Evolutionary conservation across 2,797 vertebrate genomes (phyloP).

Genomic region (Phataginus tricuspis): DNA sequence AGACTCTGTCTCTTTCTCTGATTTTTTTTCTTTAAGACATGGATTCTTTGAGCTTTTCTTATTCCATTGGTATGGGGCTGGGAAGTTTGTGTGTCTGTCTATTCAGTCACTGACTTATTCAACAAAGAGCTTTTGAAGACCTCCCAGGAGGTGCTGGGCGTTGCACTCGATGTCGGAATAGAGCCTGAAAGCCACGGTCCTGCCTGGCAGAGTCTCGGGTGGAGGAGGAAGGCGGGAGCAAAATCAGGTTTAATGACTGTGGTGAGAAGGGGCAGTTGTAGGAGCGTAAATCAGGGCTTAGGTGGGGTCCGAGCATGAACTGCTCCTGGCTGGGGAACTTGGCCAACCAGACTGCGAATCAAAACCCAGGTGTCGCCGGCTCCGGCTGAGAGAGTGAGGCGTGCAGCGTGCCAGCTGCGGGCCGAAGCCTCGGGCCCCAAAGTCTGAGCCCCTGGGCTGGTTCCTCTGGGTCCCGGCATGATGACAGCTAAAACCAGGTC

Average conservation of each 20-base stretch:
- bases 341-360: accelerated
- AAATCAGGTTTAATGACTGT: accelerated
- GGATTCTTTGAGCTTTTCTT: neutral
- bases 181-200: neutral
- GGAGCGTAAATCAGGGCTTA: neutral
- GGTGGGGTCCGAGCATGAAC: accelerated
- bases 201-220: neutral
- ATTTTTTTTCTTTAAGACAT: neutral
- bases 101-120: accelerated
- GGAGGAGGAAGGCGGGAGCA: neutral
- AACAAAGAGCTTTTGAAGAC: accelerated
- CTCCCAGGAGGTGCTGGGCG: accelerated
- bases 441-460: accelerated
- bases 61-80: neutral
- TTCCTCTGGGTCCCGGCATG: accelerated
- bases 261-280: accelerated
- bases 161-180: neutral
- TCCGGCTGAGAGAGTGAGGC: neutral
- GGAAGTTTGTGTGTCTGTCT: neutral
- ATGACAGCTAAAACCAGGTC: neutral
- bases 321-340: accelerated
- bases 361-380: neutral
- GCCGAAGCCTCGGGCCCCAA: neutral
- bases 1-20: neutral
- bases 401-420: neutral